Conservation (phyloP, 2,797 vertebrate species). For the Melanogrammus aeglefinus region DNA sequence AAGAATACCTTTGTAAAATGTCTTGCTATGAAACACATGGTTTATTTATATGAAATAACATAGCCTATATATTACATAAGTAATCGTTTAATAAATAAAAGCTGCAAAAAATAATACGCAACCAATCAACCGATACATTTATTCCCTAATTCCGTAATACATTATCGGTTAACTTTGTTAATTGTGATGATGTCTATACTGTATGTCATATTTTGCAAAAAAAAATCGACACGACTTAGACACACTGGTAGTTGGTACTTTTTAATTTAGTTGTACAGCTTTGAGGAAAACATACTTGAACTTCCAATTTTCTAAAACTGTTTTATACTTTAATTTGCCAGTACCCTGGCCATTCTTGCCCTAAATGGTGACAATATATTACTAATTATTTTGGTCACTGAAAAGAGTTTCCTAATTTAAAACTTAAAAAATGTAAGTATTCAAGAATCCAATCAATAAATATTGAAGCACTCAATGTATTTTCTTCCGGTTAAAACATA, state of each 20-base stretch:
- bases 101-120: background rate
- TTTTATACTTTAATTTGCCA: background rate
- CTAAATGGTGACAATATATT: background rate
- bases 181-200: background rate
- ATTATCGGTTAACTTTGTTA: background rate
- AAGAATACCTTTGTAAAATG: too few relatives aligned
- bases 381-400: background rate
- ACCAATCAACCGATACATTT: background rate
- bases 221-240: background rate
- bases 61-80: background rate
- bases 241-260: too few relatives aligned
- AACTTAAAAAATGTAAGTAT: background rate
- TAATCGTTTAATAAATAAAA: background rate
- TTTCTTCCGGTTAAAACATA: background rate
- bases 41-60: too few relatives aligned
- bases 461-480: background rate
- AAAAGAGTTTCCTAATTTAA: background rate
- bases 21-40: too few relatives aligned
- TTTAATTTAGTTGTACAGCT: background rate
- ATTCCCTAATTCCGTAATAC: background rate
- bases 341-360: background rate
- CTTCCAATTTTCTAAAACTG: background rate
- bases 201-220: background rate
- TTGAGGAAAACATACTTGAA: background rate
- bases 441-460: background rate